phyloP scores from a whole-genome alignment of 2,113 vertebrate genomes.

The Corydoras sp. region DNA sequence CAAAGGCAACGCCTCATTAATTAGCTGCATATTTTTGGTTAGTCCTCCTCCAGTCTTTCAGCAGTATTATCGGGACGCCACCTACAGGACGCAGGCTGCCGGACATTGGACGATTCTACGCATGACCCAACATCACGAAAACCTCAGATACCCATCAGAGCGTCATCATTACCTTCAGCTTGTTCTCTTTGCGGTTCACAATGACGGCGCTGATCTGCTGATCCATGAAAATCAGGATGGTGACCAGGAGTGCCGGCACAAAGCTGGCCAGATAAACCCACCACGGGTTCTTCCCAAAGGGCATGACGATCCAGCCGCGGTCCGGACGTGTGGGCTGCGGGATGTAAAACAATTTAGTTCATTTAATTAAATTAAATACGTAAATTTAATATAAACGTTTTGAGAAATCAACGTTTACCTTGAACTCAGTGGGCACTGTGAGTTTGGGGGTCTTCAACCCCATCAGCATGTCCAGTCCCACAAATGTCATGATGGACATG shows the following conservation, averaged over 20 bases:
- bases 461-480: slow-evolving; percentile 81
- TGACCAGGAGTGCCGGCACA: slow-evolving; percentile 86
- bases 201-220: slow-evolving; percentile 96
- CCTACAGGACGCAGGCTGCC: no score
- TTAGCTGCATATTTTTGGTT: no score
- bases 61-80: no score
- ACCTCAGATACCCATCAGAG: no score
- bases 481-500: slow-evolving; percentile 89
- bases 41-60: no score
- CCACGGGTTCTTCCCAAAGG: slow-evolving; percentile 94
- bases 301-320: slow-evolving; percentile 90
- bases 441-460: slow-evolving; percentile 88
- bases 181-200: slow-evolving; percentile 93
- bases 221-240: slow-evolving; percentile 98
- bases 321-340: slow-evolving; percentile 80
- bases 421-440: slow-evolving; percentile 82
- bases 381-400: no score
- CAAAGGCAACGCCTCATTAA: no score
- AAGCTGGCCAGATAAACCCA: slow-evolving; percentile 88
- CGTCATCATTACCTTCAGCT: slow-evolving; percentile 71
- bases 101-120: no score
- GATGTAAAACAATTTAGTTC: slow-evolving; percentile 2
- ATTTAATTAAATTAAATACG: background rate
- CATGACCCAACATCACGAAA: no score
- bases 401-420: slow-evolving; percentile 58